Percentiles rank a stretch among this genome's conserved stretches.
These are phyloP conservation scores for Caenorhabditis inopinata DNA, from an alignment of 1,140 invertebrate species.

Conservation along the genomic window DNA sequence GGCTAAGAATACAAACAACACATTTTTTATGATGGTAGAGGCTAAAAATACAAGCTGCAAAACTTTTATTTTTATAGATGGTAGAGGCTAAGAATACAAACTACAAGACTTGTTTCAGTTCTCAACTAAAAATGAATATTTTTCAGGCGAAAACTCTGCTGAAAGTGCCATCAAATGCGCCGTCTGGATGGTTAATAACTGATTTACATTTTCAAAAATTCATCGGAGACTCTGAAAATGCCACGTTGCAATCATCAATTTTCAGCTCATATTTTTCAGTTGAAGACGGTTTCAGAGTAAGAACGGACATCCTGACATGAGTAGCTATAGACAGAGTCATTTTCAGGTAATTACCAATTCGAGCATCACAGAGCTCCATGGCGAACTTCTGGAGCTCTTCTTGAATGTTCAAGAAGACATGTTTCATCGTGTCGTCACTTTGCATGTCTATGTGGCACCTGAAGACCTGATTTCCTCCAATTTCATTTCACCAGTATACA, in stretches of 20 bases:
- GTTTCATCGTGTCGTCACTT: background rate
- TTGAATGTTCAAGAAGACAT: background rate
- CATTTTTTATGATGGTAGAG: too few relatives aligned
- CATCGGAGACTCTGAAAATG: background rate
- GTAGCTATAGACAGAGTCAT: background rate
- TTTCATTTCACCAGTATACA: background rate
- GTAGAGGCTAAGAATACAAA: too few relatives aligned
- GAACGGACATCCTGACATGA: too few relatives aligned
- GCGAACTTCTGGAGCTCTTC: background rate
- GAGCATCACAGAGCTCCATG: background rate
- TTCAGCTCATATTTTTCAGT: background rate
- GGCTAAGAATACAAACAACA: too few relatives aligned
- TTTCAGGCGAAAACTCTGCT: background rate
- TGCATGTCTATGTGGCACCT: background rate
- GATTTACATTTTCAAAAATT: conserved; percentile 1
- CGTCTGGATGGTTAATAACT: background rate
- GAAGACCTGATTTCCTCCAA: background rate
- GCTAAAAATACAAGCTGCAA: too few relatives aligned
- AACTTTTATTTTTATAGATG: too few relatives aligned
- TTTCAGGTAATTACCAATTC: conserved; percentile 5
- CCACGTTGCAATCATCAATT: background rate
- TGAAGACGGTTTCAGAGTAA: background rate
- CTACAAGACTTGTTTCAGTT: too few relatives aligned
- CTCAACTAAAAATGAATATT: too few relatives aligned
- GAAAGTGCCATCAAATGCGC: background rate